phyloP scores from a whole-genome alignment of 1,140 invertebrate genomes.

The Spodoptera frugiperda region DNA sequence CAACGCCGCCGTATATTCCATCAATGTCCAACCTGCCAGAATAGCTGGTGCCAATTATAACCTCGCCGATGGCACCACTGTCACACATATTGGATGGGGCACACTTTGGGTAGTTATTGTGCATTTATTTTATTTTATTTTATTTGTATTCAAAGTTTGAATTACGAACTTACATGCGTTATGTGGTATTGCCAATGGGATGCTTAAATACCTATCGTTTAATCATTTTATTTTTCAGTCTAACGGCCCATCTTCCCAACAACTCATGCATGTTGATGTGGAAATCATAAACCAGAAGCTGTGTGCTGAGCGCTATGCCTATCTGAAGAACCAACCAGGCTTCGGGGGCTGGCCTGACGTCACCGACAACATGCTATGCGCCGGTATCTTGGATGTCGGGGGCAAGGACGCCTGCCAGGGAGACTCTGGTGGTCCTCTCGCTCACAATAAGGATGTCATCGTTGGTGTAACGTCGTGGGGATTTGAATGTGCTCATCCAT shows the following conservation, averaged over 20 bases:
- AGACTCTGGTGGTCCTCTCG: constrained; percentile 88
- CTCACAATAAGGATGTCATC: constrained; percentile 74
- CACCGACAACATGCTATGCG: constrained; percentile 72
- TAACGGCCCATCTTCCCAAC: constrained; percentile 53
- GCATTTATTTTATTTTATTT: constrained; percentile 2
- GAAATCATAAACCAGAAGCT: constrained; percentile 78
- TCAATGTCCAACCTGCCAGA: constrained; percentile 51
- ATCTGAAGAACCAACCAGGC: constrained; percentile 57
- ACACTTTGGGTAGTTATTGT: constrained; percentile 66
- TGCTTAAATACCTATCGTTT: not conserved
- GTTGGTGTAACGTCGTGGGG: constrained; percentile 88
- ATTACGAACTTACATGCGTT: no score
- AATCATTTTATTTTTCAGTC: constrained; percentile 46
- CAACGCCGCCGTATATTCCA: constrained; percentile 57
- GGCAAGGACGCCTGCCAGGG: constrained; percentile 88
- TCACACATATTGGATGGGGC: constrained; percentile 87
- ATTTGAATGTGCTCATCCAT: constrained; percentile 83
- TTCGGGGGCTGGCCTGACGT: constrained; percentile 59
- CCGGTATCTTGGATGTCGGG: constrained; percentile 64
- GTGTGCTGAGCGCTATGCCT: constrained; percentile 69
- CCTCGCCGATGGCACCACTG: constrained; percentile 67
- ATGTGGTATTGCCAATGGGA: no score
- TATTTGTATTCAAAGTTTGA: no score
- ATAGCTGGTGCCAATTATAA: constrained; percentile 62
- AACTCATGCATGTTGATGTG: constrained; percentile 74